These are phyloP conservation scores for Ephialtes manifestator DNA, from an alignment of 2,888 invertebrate species.

Conservation along the genomic window DNA sequence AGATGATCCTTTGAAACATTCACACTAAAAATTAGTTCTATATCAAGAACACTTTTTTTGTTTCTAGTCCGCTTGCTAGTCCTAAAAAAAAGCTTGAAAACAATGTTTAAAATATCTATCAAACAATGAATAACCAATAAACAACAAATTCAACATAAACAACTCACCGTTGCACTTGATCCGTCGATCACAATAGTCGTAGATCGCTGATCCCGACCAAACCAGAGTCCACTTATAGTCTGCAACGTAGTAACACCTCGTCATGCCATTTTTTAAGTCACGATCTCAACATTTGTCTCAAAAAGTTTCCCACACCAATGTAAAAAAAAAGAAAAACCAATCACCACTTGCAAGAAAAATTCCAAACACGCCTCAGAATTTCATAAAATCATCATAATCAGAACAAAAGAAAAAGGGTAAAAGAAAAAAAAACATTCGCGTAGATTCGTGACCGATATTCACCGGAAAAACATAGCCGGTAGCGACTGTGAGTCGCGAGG, in stretches of 20 bases:
- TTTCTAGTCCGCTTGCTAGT: not conserved
- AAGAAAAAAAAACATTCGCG: slow-evolving; percentile 6
- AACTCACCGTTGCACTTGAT: slow-evolving; percentile 1
- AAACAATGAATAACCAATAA: not conserved
- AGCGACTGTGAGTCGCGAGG: slow-evolving; percentile 51
- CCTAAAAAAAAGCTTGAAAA: not conserved
- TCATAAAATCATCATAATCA: not conserved
- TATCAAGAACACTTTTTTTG: not conserved
- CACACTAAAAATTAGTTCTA: not conserved
- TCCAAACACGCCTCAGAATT: not conserved
- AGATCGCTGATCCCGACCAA: slow-evolving; percentile 10
- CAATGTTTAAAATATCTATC: not conserved
- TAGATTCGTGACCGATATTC: slow-evolving; percentile 18
- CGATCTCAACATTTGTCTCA: not conserved
- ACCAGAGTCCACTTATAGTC: not conserved
- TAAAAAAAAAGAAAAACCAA: slow-evolving; percentile 1
- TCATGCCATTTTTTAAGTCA: not conserved
- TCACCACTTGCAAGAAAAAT: not conserved
- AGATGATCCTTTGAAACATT: not conserved
- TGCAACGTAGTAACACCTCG: not conserved
- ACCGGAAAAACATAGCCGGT: slow-evolving; percentile 63
- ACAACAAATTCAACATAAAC: not conserved
- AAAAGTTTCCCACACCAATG: slow-evolving; percentile 1
- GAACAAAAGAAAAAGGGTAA: not conserved
- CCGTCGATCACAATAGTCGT: slow-evolving; percentile 29